Evolutionary conservation across 1,140 invertebrate genomes (phyloP).

Genomic region (Papilio polyxenes): DNA sequence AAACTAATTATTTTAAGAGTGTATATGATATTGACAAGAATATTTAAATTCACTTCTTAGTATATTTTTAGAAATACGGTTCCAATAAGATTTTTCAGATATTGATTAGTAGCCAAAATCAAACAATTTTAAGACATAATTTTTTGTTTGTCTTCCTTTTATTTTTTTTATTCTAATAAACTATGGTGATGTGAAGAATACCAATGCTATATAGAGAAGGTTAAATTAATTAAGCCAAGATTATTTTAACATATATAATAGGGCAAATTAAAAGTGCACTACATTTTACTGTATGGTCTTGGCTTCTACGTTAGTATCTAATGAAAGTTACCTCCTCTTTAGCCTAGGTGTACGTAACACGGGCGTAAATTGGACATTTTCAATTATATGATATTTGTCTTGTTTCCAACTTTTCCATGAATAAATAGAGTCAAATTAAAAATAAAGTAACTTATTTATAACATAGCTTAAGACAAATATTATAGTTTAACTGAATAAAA

Average conservation of each 20-base stretch:
- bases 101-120: too few relatives aligned
- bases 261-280: too few relatives aligned
- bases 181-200: neutral
- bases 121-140: too few relatives aligned
- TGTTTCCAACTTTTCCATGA: neutral
- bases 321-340: conserved; percentile 28
- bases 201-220: neutral
- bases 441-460: conserved; percentile 22
- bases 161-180: too few relatives aligned
- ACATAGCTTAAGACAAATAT: neutral
- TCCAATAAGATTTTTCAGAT: neutral
- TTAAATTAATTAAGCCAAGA: too few relatives aligned
- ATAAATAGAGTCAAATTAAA: neutral
- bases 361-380: conserved; percentile 30
- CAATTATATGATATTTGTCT: neutral
- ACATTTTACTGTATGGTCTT: neutral
- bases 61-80: neutral
- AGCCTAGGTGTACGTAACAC: conserved; percentile 19
- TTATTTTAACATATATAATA: neutral
- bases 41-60: neutral
- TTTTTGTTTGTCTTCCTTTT: too few relatives aligned
- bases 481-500: neutral
- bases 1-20: neutral
- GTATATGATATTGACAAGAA: neutral
- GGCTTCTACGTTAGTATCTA: neutral